Percentiles rank a stretch among this genome's conserved stretches.
Conservation (phyloP, 2,797 vertebrate species). For the Spizella passerina region DNA sequence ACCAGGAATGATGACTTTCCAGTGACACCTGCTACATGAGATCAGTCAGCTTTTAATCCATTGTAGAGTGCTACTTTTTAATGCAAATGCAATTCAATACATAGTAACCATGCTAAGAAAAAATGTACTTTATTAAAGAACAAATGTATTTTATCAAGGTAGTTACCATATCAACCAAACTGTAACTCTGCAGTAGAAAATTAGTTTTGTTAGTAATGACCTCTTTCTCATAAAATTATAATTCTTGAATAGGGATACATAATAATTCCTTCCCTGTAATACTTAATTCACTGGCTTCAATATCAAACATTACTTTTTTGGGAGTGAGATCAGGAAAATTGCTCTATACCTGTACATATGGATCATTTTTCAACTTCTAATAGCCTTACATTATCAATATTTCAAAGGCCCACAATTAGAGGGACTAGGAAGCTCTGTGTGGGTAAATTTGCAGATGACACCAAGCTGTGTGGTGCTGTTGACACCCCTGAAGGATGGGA, state of each 20-base stretch:
- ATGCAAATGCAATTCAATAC: conserved; percentile 5
- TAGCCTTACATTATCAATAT: neutral
- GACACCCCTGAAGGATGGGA: neutral
- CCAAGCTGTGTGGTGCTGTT: neutral
- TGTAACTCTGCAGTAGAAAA: neutral
- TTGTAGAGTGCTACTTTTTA: neutral
- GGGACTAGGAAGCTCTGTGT: neutral
- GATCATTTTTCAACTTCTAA: neutral
- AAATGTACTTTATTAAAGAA: neutral
- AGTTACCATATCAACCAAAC: conserved; percentile 36
- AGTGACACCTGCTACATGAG: neutral
- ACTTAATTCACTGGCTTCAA: neutral
- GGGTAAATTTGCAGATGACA: neutral
- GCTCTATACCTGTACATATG: neutral
- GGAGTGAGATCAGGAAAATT: neutral
- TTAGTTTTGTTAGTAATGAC: neutral
- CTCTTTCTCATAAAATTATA: neutral
- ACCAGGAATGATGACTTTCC: neutral
- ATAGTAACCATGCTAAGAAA: neutral
- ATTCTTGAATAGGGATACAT: neutral
- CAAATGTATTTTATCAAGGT: neutral
- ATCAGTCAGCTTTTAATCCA: conserved; percentile 11
- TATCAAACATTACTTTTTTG: neutral
- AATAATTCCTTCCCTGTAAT: neutral
- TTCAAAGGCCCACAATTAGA: neutral